Percentiles rank a stretch among this genome's conserved stretches.
phyloP scores from a whole-genome alignment of 2,888 invertebrate genomes.

The Linnaemya vulpina region DNA sequence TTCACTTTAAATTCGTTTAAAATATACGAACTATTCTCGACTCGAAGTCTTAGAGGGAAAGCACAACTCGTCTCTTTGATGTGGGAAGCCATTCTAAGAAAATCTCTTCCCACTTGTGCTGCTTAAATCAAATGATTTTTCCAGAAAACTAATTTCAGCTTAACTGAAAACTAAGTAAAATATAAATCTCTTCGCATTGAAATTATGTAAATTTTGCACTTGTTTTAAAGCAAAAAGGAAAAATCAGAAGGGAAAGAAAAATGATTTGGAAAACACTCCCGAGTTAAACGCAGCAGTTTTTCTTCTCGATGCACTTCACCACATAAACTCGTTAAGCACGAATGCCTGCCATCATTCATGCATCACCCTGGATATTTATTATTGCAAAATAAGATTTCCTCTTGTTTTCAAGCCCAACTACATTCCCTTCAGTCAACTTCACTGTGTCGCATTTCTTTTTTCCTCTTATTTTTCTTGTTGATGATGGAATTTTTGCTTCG shows the following conservation, averaged over 20 bases:
- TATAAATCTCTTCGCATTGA: constrained; percentile 10
- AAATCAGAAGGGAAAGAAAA: constrained; percentile 1
- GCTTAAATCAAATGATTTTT: background rate
- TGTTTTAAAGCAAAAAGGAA: constrained; percentile 25
- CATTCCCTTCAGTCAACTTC: background rate
- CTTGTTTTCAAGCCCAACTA: constrained; percentile 16
- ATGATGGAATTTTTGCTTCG: constrained; percentile 23
- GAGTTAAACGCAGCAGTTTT: constrained; percentile 58
- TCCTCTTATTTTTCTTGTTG: background rate
- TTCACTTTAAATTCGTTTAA: too few relatives aligned
- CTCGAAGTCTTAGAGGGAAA: too few relatives aligned
- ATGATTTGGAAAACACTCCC: constrained; percentile 14
- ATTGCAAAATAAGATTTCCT: constrained; percentile 49
- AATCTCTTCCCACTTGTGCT: background rate
- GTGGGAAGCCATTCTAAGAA: background rate
- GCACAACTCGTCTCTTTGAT: too few relatives aligned
- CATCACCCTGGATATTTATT: constrained; percentile 61
- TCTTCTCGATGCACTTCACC: constrained; percentile 40
- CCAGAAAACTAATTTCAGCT: constrained; percentile 20
- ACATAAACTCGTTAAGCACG: constrained; percentile 70
- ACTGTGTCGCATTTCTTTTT: too few relatives aligned
- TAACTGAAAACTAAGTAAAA: constrained; percentile 8
- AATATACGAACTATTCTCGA: too few relatives aligned
- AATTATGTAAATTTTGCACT: constrained; percentile 50
- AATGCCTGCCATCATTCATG: constrained; percentile 63